These are phyloP conservation scores for Cathartes aura DNA, from an alignment of 2,113 vertebrate genomes.

Conservation along the genomic window DNA sequence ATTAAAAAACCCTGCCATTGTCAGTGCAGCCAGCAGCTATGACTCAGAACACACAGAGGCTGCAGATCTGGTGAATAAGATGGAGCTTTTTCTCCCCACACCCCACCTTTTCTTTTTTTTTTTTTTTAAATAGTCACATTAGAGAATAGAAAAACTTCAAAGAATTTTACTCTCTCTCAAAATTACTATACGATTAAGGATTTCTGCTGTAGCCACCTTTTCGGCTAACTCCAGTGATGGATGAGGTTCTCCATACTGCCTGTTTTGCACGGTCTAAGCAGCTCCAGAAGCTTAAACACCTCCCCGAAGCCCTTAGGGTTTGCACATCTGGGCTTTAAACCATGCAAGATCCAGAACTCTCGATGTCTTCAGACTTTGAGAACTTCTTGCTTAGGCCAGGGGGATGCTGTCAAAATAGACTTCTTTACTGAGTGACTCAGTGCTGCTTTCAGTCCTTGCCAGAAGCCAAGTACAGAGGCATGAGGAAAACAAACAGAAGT, in stretches of 20 bases:
- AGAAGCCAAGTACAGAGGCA: constrained; percentile 59
- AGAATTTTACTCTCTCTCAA: neutral
- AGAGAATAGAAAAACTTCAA: constrained; percentile 18
- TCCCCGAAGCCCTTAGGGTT: neutral
- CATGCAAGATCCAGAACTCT: neutral
- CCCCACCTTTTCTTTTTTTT: too few species aligned
- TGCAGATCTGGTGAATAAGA: constrained; percentile 21
- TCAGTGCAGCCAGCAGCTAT: constrained; percentile 33
- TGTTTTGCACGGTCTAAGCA: neutral
- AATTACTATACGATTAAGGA: neutral
- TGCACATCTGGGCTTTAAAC: constrained; percentile 28
- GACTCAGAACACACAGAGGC: constrained; percentile 38
- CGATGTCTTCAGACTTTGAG: neutral
- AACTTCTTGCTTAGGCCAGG: constrained; percentile 24
- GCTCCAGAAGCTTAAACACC: neutral
- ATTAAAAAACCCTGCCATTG: neutral
- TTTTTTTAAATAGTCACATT: neutral
- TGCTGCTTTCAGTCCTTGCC: constrained; percentile 54
- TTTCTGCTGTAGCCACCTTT: neutral
- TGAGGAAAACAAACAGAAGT: constrained; percentile 60
- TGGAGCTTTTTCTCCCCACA: neutral
- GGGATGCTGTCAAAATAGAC: constrained; percentile 54
- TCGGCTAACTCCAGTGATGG: neutral
- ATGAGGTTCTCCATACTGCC: neutral
- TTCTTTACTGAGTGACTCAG: constrained; percentile 57